phyloP scores from a whole-genome alignment of 2,888 invertebrate species.

The Drosophila phalerata region DNA sequence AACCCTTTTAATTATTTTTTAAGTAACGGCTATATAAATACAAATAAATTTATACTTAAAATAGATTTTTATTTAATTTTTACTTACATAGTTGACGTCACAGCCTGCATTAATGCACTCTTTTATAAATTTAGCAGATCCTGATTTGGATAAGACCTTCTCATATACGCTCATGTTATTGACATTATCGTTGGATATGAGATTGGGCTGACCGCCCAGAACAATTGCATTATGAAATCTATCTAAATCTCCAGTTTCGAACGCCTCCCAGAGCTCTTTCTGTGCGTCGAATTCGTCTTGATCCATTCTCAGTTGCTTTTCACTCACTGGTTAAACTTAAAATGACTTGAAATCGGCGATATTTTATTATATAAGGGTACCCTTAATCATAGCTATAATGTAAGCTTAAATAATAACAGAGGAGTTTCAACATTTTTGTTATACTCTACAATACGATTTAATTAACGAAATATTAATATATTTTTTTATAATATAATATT shows the following conservation, averaged over 20 bases:
- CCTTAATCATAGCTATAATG: not conserved
- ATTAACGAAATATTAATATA: too few relatives aligned
- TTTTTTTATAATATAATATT: too few relatives aligned
- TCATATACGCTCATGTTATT: slow-evolving; percentile 18
- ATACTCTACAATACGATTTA: not conserved
- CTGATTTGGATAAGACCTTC: slow-evolving; percentile 15
- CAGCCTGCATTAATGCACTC: slow-evolving; percentile 29
- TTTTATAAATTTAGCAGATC: not conserved
- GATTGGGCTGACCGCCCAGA: not conserved
- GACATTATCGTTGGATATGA: not conserved
- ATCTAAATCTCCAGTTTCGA: not conserved
- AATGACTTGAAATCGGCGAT: not conserved
- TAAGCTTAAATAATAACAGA: not conserved
- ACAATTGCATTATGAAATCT: slow-evolving; percentile 6
- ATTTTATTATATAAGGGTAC: not conserved
- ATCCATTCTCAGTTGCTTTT: slow-evolving; percentile 13
- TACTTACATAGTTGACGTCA: slow-evolving; percentile 28
- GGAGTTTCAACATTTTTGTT: not conserved
- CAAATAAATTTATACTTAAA: too few relatives aligned
- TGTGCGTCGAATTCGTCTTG: not conserved
- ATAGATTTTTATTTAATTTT: not conserved
- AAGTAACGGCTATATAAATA: too few relatives aligned
- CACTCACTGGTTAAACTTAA: not conserved
- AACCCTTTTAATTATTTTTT: too few relatives aligned
- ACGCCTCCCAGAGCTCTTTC: not conserved